Evolutionary conservation across 2,113 vertebrate genomes (phyloP).

Genomic region (Apteryx owenii): DNA sequence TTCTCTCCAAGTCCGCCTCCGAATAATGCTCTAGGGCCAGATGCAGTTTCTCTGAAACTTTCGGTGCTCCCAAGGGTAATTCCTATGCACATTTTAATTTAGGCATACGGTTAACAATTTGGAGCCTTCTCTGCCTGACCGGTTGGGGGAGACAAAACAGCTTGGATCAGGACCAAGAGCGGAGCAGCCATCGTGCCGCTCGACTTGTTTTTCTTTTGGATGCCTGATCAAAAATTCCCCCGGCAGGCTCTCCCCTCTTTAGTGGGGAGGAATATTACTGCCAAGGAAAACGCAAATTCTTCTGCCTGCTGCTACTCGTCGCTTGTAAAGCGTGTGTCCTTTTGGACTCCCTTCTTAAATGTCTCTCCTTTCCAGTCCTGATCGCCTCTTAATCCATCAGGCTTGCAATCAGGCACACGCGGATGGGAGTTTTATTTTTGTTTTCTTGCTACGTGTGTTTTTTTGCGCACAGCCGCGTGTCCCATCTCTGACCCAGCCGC

Average conservation of each 20-base stretch:
- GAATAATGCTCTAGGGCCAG: neutral
- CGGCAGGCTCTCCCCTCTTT: neutral
- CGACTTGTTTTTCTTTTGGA: neutral
- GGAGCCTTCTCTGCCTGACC: accelerated
- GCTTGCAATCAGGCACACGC: neutral
- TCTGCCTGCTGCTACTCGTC: neutral
- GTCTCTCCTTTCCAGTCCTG: neutral
- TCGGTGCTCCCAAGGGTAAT: neutral
- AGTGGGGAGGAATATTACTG: neutral
- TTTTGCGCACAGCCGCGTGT: neutral
- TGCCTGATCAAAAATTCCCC: neutral
- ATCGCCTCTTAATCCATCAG: neutral
- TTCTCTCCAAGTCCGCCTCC: neutral
- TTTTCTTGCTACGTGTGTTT: neutral
- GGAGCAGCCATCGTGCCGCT: neutral
- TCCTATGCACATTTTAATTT: neutral
- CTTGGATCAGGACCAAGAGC: neutral
- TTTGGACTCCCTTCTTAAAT: neutral
- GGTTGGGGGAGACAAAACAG: neutral
- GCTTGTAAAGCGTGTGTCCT: neutral
- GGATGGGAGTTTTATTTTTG: neutral
- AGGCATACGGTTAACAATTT: neutral
- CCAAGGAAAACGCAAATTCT: neutral
- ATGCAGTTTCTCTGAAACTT: neutral
- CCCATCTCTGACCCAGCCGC: neutral